Percentiles rank a stretch among this genome's conserved stretches.
Conservation (phyloP, 2,113 vertebrate genomes). For the Emydocephalus ijimae region DNA sequence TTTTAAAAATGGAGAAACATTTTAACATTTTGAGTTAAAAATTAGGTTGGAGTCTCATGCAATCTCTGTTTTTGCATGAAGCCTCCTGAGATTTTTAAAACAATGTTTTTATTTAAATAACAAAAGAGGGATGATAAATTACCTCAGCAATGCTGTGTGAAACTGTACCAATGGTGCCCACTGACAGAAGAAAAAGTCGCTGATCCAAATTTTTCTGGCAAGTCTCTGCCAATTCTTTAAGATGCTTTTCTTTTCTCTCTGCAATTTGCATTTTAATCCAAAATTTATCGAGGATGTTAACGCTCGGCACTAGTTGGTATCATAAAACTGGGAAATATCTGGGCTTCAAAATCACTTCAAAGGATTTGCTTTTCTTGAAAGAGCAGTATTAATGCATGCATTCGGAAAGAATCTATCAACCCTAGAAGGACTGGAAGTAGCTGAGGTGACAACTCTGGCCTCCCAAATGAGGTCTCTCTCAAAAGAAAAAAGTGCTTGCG, state of each 20-base stretch:
- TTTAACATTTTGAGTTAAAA: not conserved
- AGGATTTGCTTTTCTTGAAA: slow-evolving; percentile 45
- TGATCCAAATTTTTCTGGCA: not conserved
- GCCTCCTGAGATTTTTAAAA: not conserved
- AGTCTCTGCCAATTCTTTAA: not conserved
- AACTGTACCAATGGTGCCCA: not conserved
- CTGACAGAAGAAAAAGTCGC: not conserved
- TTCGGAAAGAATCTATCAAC: slow-evolving; percentile 42
- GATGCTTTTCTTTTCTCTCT: not conserved
- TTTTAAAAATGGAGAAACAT: not conserved
- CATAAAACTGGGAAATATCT: not conserved
- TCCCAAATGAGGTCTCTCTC: slow-evolving; percentile 35
- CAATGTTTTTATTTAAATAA: not conserved
- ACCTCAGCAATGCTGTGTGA: not conserved
- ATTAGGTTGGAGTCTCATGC: not conserved
- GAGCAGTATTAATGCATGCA: slow-evolving; percentile 44
- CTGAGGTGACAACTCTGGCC: slow-evolving; percentile 27
- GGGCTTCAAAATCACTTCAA: slow-evolving; percentile 43
- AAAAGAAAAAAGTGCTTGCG: slow-evolving; percentile 37
- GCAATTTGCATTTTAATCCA: not conserved
- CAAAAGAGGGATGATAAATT: not conserved
- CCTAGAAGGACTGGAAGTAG: slow-evolving; percentile 31
- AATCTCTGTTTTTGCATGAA: not conserved
- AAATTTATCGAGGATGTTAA: not conserved
- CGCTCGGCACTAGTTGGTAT: not conserved